Evolutionary conservation across 2,888 invertebrate genomes (phyloP), one percentile per base, ranked within the genome.

Genomic region (Lydus trimaculatus): DNA sequence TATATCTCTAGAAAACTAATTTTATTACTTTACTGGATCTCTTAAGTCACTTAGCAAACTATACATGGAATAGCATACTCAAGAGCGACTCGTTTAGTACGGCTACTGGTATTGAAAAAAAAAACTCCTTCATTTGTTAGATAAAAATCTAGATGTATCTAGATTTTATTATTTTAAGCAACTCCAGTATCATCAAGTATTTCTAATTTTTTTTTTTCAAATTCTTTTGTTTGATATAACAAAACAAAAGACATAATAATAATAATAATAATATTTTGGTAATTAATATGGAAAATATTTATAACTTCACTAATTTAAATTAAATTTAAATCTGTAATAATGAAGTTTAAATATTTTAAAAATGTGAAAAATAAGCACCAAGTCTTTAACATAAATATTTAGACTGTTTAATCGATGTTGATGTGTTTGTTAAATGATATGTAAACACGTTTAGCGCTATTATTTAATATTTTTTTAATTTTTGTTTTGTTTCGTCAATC

Each of bases 381-480:
- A n/a, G n/a, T n/a, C n/a, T 52, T 48, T 48, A 48, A 48, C 48
- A 48, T 36, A 28, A 43, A 59, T 67, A 39, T 56, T 61, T 67
- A 69, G 65, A 69, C 65, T 65, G 59, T 65, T 61, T 56, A 28
- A 56, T 69, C 69, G 63, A 63, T 68, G 68, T 68, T 68, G 65
- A 62, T 68, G 68, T 67, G 63, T 68, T 64, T 28, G 28, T 3
- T 28, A 64, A 64, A 6, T 33, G 7, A 43, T 6, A 56, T 56
- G 65, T 69, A 65, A 65, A 63, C 65, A 65, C 69, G 65, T 69
- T 68, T 52, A 52, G 52, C 25, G 23, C 52, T 25, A 11, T 20
- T 48, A 48, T 20, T 20, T 48, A 20, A 48, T 48, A 28, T 7
- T 56, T 28, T 28, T 25, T 23, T 23, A 69, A 63, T 56, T 63